A percentile compares a stretch with the other conserved stretches of the same genome.
Conservation (phyloP, 2,113 vertebrate genomes). For the Semicossyphus pulcher region DNA sequence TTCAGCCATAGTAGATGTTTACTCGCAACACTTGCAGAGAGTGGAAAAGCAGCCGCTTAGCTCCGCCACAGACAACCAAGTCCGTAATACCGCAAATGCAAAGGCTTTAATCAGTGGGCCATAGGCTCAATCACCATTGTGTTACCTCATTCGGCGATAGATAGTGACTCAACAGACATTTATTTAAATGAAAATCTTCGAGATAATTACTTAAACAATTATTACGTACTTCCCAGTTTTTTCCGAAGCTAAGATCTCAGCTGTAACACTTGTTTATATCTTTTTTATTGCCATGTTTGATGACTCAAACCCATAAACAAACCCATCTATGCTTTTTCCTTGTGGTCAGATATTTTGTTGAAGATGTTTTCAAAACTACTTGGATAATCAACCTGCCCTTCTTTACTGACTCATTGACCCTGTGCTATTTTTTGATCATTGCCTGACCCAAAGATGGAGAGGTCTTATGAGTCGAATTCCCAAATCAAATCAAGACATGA, state of each 20-base stretch:
- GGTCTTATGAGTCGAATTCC: conserved; percentile 57
- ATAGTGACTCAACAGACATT: too few relatives aligned
- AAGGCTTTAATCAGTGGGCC: too few relatives aligned
- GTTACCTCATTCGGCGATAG: too few relatives aligned
- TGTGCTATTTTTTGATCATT: conserved; percentile 25
- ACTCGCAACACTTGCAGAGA: too few relatives aligned
- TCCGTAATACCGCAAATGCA: too few relatives aligned
- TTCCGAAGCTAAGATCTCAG: not conserved
- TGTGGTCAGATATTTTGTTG: not conserved
- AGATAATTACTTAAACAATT: too few relatives aligned
- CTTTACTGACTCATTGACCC: not conserved
- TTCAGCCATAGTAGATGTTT: too few relatives aligned
- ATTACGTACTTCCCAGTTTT: not conserved
- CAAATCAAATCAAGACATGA: conserved; percentile 43
- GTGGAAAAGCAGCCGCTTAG: too few relatives aligned
- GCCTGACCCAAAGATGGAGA: not conserved
- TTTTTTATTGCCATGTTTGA: conserved; percentile 15
- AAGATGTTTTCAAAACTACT: not conserved
- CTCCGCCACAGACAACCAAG: too few relatives aligned
- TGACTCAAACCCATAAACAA: not conserved
- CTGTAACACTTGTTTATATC: not conserved
- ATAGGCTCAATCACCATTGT: too few relatives aligned
- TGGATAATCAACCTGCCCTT: not conserved
- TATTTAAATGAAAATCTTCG: too few relatives aligned
- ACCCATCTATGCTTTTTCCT: not conserved